A percentile compares a stretch with the other conserved stretches of the same genome.
Evolutionary conservation across 2,888 invertebrate genomes (phyloP).

Genomic region (Lamellibrachia satsuma): DNA sequence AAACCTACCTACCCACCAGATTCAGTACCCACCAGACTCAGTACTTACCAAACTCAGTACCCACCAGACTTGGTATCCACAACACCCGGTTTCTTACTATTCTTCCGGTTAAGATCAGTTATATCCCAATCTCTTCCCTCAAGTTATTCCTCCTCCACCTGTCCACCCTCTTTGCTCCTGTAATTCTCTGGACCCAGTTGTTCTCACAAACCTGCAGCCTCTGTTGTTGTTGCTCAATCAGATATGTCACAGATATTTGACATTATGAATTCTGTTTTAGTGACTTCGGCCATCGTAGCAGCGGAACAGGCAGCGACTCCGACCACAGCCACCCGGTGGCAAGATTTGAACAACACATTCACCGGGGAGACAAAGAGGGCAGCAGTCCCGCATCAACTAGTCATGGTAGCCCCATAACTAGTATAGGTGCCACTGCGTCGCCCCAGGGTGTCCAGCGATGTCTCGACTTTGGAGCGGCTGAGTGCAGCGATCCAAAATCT

Average conservation of each 20-base stretch:
- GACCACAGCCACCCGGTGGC: constrained; percentile 23
- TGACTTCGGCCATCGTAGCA: neutral
- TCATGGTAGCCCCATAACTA: constrained; percentile 47
- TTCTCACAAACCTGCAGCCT: no score
- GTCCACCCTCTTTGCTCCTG: no score
- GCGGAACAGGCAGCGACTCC: constrained; percentile 25
- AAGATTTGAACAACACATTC: constrained; percentile 24
- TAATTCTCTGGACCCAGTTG: no score
- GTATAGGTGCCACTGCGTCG: constrained; percentile 36
- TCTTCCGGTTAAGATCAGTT: no score
- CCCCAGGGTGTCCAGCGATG: constrained; percentile 26
- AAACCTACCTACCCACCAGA: no score
- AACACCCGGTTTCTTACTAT: no score
- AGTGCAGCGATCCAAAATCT: constrained; percentile 46
- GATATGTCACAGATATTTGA: neutral
- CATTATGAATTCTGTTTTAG: neutral
- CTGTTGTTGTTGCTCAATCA: neutral
- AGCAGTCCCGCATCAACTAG: constrained; percentile 55
- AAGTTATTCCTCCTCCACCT: no score
- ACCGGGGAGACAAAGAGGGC: constrained; percentile 51
- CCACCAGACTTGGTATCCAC: no score
- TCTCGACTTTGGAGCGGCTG: constrained; percentile 38
- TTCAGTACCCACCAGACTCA: no score
- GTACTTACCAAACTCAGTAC: no score
- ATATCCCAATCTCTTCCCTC: no score